phyloP scores from a whole-genome alignment of 1,140 invertebrate genomes.

The Drosophila pruinosa region DNA sequence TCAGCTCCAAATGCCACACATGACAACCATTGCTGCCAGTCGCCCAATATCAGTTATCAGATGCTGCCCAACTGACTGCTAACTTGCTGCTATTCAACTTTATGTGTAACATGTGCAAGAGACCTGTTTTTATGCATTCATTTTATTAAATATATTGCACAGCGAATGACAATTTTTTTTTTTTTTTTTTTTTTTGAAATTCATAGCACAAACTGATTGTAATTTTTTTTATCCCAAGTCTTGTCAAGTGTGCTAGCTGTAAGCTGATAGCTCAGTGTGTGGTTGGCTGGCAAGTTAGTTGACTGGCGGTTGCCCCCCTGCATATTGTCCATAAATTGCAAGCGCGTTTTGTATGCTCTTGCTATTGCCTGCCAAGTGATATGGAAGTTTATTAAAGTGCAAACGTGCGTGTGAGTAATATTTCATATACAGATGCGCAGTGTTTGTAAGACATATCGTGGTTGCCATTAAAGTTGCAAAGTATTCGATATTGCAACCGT shows the following conservation, averaged over 20 bases:
- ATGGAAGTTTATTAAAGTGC: conserved; percentile 46
- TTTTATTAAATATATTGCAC: conserved; percentile 21
- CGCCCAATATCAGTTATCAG: conserved; percentile 29
- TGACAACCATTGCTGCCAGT: conserved; percentile 9
- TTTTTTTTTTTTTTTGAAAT: too few relatives aligned
- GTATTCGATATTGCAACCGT: too few relatives aligned
- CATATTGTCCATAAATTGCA: conserved; percentile 19
- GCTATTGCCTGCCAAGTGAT: conserved; percentile 33
- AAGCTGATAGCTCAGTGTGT: conserved; percentile 14
- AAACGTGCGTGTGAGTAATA: conserved; percentile 50
- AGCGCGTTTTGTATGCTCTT: conserved; percentile 29
- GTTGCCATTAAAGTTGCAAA: conserved; percentile 22
- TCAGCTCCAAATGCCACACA: conserved; percentile 34
- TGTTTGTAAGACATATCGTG: background rate
- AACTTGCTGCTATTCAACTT: conserved; percentile 15
- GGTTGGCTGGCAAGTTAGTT: conserved; percentile 19
- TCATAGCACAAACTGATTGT: conserved; percentile 1
- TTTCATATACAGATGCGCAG: conserved; percentile 26
- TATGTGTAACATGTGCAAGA: conserved; percentile 31
- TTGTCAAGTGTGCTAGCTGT: conserved; percentile 3
- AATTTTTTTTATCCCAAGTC: conserved; percentile 24
- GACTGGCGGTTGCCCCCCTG: background rate
- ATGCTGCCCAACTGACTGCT: conserved; percentile 24
- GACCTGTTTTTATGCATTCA: background rate
- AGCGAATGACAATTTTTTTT: conserved; percentile 22